These are phyloP conservation scores for Tinea semifulvella DNA, from an alignment of 2,888 invertebrate genomes.

Conservation along the genomic window DNA sequence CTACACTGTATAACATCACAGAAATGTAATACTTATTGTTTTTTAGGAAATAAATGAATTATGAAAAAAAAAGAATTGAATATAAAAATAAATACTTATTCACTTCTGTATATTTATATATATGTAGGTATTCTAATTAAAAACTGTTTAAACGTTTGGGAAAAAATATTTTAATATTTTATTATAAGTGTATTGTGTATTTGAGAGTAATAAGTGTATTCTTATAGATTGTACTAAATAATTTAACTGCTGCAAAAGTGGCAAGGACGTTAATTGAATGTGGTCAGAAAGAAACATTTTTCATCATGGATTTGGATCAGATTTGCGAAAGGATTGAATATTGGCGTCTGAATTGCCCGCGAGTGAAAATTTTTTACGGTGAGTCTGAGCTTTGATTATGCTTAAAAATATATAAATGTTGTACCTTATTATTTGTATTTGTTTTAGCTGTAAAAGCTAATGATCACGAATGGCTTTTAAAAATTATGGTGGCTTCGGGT, in stretches of 20 bases:
- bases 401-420: not conserved
- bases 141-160: too few relatives aligned
- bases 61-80: too few relatives aligned
- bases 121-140: too few relatives aligned
- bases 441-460: conserved; percentile 35
- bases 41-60: too few relatives aligned
- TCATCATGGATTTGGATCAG: conserved; percentile 30
- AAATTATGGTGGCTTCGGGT: conserved; percentile 26
- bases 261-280: conserved; percentile 27
- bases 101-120: too few relatives aligned
- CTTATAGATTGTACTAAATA: conserved; percentile 2
- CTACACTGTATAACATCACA: too few relatives aligned
- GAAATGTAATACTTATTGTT: too few relatives aligned
- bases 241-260: conserved; percentile 17
- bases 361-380: conserved; percentile 34
- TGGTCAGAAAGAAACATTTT: conserved; percentile 29
- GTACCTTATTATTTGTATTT: not conserved
- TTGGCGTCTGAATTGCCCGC: conserved; percentile 28
- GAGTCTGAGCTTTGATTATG: too few relatives aligned
- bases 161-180: too few relatives aligned
- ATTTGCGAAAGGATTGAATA: conserved; percentile 26
- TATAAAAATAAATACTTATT: too few relatives aligned
- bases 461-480: conserved; percentile 28
- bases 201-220: too few relatives aligned
- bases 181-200: too few relatives aligned